Evolutionary conservation across 2,888 invertebrate species (phyloP).

Genomic region (Leptopilina drosophilae): DNA sequence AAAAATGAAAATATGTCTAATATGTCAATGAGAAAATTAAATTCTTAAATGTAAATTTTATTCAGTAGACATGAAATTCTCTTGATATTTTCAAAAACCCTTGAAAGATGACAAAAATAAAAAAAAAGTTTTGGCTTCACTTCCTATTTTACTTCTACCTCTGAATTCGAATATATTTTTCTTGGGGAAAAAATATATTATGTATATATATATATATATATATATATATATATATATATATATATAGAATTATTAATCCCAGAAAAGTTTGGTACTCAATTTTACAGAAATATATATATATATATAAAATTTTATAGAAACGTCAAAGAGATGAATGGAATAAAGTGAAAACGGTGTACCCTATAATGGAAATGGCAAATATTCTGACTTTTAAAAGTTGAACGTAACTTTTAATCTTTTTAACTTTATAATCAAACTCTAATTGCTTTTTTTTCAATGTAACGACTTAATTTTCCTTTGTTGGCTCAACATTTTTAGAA

Average conservation of each 20-base stretch:
- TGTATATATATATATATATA: neutral
- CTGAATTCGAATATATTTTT: neutral
- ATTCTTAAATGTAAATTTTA: conserved; percentile 16
- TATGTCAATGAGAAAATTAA: neutral
- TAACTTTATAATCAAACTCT: conserved; percentile 8
- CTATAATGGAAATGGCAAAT: neutral
- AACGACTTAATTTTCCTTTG: neutral
- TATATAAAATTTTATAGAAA: neutral
- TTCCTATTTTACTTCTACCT: conserved; percentile 1
- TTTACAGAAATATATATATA: neutral
- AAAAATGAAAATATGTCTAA: neutral
- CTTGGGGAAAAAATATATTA: neutral
- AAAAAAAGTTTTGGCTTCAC: conserved; percentile 13
- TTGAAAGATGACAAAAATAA: neutral
- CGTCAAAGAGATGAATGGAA: conserved; percentile 16
- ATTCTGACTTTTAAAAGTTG: neutral
- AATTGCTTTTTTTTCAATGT: conserved; percentile 4
- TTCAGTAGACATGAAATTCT: neutral
- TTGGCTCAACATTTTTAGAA: neutral
- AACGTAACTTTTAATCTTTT: neutral
- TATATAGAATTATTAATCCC: neutral
- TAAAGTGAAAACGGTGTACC: neutral
- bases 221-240: neutral
- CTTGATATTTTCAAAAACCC: neutral
- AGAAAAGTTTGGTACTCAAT: neutral